Evolutionary conservation across 92 coral and sea anemone species (phyloP).

Genomic region (Galaxea fascicularis): DNA sequence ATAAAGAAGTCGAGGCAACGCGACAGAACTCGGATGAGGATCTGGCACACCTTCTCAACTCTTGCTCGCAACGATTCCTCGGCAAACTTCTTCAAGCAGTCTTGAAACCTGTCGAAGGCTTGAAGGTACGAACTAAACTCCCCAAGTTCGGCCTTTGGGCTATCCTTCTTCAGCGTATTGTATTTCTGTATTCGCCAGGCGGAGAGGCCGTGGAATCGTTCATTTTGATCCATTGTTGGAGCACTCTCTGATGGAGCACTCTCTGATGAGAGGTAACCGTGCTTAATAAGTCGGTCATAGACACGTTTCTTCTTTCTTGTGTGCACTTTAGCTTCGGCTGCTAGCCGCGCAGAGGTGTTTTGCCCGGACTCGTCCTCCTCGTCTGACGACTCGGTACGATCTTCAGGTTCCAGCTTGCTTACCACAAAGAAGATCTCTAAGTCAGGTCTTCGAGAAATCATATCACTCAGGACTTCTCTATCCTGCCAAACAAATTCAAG

Average conservation of each 20-base stretch:
- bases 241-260: conserved; percentile 21
- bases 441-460: conserved; percentile 31
- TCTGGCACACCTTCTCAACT: conserved; percentile 49
- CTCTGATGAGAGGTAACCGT: conserved; percentile 56
- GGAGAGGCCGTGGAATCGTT: conserved; percentile 73
- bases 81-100: conserved; percentile 61
- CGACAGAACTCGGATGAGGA: conserved; percentile 62
- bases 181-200: conserved; percentile 66
- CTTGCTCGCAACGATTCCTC: conserved; percentile 61
- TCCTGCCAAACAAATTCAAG: conserved; percentile 49
- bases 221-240: conserved; percentile 39
- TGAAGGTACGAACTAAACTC: conserved; percentile 53
- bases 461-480: conserved; percentile 65
- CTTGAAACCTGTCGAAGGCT: conserved; percentile 70
- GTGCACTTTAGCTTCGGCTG: conserved; percentile 42
- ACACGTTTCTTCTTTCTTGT: conserved; percentile 69
- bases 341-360: background rate
- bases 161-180: conserved; percentile 39
- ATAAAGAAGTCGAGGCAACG: conserved; percentile 74
- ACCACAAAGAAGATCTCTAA: conserved; percentile 73
- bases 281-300: conserved; percentile 65
- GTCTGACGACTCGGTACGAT: conserved; percentile 63
- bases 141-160: conserved; percentile 40
- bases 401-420: conserved; percentile 77
- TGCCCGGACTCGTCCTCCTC: conserved; percentile 59